Conservation (phyloP, 2,113 vertebrate species). For the Nerophis lumbriciformis region DNA sequence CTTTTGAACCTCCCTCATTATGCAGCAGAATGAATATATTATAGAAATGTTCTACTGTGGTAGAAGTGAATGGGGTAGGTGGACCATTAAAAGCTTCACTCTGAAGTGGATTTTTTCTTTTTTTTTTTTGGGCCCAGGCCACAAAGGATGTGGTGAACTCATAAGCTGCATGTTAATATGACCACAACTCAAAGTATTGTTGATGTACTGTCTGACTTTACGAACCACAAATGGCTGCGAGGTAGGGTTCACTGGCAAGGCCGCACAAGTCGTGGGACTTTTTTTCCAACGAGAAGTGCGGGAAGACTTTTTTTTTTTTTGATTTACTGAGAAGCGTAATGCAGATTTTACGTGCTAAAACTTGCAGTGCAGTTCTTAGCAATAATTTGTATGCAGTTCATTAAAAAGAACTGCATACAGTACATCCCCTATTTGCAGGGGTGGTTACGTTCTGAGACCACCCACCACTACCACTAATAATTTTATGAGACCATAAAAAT, state of each 20-base stretch:
- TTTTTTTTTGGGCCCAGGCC: slow-evolving; percentile 49
- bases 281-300: not conserved
- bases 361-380: not conserved
- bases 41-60: slow-evolving; percentile 34
- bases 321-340: too few species aligned
- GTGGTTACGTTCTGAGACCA: too few species aligned
- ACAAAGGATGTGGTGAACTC: slow-evolving; percentile 53
- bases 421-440: too few species aligned
- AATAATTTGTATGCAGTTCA: not conserved
- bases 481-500: too few species aligned
- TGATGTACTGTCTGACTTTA: slow-evolving; percentile 49
- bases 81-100: slow-evolving; percentile 48
- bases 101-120: slow-evolving; percentile 53
- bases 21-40: slow-evolving; percentile 33
- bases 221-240: slow-evolving; percentile 22
- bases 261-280: not conserved
- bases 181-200: slow-evolving; percentile 66
- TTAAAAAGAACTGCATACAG: too few species aligned
- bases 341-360: too few species aligned
- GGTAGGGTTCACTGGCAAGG: slow-evolving; percentile 4
- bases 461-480: too few species aligned
- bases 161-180: slow-evolving; percentile 56
- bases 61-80: slow-evolving; percentile 23
- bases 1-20: slow-evolving; percentile 13
- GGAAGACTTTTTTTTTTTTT: not conserved